Percentiles rank a stretch among this genome's conserved stretches.
These are phyloP conservation scores for Ectropis crepuscularia DNA, from an alignment of 2,888 invertebrate species.

Conservation along the genomic window DNA sequence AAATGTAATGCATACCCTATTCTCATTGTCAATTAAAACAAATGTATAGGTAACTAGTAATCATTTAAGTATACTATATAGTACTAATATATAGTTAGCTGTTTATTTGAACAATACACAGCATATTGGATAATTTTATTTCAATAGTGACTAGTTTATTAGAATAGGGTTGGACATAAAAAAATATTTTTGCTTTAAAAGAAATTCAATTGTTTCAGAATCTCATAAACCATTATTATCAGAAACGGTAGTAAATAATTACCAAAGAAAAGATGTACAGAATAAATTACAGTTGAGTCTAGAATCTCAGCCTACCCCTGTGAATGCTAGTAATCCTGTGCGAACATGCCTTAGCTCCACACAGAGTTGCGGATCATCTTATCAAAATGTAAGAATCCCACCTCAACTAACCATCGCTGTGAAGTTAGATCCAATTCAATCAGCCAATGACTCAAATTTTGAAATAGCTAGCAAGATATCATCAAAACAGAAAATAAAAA, in stretches of 20 bases:
- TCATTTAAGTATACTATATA: no score
- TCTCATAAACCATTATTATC: slow-evolving; percentile 11
- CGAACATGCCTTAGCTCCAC: background rate
- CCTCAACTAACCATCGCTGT: background rate
- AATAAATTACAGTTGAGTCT: background rate
- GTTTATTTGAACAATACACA: no score
- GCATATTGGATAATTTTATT: no score
- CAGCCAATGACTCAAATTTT: background rate
- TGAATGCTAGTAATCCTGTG: background rate
- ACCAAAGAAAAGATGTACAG: slow-evolving; percentile 6
- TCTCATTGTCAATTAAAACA: no score
- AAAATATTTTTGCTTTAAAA: background rate
- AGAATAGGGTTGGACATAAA: background rate
- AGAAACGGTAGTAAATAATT: slow-evolving; percentile 7
- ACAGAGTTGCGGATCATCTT: background rate
- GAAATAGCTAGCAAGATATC: background rate
- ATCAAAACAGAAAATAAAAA: slow-evolving; percentile 31
- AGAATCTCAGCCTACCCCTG: background rate
- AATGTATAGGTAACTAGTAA: no score
- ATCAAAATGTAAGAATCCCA: background rate
- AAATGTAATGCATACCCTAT: no score
- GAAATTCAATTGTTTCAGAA: slow-evolving; percentile 14
- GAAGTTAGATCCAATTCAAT: background rate
- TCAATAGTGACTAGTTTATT: no score
- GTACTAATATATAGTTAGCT: no score